Percentiles rank a stretch among this genome's conserved stretches.
Conservation (phyloP, 2,888 invertebrate species). For the Eumerus sabulonum region DNA sequence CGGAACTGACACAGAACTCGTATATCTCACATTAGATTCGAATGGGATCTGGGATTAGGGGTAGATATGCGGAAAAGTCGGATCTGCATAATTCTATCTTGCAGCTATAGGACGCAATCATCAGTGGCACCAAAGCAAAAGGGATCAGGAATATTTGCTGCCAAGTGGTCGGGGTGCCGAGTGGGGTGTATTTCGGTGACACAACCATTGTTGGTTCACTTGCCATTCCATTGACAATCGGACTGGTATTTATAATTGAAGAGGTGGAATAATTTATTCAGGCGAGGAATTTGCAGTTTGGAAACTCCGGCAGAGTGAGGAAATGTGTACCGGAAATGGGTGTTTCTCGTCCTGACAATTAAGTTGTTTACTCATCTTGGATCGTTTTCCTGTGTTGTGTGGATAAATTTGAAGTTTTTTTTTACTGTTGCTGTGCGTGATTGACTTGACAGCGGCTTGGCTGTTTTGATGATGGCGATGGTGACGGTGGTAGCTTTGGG, state of each 20-base stretch:
- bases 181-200: conserved; percentile 46
- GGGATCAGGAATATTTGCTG: conserved; percentile 20
- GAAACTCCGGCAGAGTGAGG: conserved; percentile 36
- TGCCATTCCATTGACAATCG: conserved; percentile 38
- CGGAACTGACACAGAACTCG: conserved; percentile 46
- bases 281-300: conserved; percentile 56
- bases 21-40: conserved; percentile 65
- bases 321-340: conserved; percentile 14
- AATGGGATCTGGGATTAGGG: conserved; percentile 63
- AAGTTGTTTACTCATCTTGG: conserved; percentile 58
- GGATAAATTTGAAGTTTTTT: conserved; percentile 20
- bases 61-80: conserved; percentile 70
- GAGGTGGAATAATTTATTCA: conserved; percentile 72
- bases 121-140: conserved; percentile 31
- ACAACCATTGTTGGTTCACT: conserved; percentile 1
- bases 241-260: conserved; percentile 70
- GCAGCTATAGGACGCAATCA: conserved; percentile 43
- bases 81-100: conserved; percentile 67
- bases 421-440: conserved; percentile 20
- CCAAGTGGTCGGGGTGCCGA: neutral
- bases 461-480: neutral
- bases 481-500: neutral
- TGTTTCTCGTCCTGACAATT: conserved; percentile 40
- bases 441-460: conserved; percentile 31
- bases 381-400: conserved; percentile 1